These are phyloP conservation scores for Maccullochella peelii DNA, from an alignment of 2,113 vertebrate species.

Conservation along the genomic window DNA sequence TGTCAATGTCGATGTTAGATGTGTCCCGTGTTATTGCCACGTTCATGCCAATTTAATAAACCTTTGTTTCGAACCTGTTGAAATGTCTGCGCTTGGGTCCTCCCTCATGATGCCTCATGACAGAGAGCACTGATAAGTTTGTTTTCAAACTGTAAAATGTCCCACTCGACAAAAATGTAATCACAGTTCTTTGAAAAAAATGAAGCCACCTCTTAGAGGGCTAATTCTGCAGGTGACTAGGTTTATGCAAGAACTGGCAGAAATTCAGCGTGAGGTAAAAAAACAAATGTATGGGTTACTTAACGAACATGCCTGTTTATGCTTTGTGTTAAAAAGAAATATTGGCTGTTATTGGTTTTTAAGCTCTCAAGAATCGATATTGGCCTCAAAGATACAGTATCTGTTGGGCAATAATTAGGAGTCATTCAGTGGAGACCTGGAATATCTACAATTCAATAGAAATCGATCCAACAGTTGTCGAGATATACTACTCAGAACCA, in stretches of 20 bases:
- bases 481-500: neutral
- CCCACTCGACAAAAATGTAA: neutral
- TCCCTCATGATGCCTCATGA: too few species aligned
- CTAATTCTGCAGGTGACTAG: too few species aligned
- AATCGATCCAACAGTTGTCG: neutral
- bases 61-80: too few species aligned
- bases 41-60: too few species aligned
- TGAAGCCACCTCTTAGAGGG: too few species aligned
- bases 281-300: neutral
- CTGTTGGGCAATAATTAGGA: neutral
- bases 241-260: too few species aligned
- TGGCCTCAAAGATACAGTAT: neutral
- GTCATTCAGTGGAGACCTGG: neutral
- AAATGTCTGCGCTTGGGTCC: too few species aligned
- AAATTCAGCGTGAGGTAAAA: too few species aligned
- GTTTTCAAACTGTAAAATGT: too few species aligned
- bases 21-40: too few species aligned
- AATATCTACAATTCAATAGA: neutral
- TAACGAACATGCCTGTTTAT: neutral
- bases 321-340: neutral
- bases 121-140: neutral
- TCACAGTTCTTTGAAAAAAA: too few species aligned
- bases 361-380: neutral
- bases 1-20: too few species aligned
- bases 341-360: neutral